Base-by-base conservation (phyloP, 2,888 invertebrate genomes). In the Molorchus minor region DNA sequence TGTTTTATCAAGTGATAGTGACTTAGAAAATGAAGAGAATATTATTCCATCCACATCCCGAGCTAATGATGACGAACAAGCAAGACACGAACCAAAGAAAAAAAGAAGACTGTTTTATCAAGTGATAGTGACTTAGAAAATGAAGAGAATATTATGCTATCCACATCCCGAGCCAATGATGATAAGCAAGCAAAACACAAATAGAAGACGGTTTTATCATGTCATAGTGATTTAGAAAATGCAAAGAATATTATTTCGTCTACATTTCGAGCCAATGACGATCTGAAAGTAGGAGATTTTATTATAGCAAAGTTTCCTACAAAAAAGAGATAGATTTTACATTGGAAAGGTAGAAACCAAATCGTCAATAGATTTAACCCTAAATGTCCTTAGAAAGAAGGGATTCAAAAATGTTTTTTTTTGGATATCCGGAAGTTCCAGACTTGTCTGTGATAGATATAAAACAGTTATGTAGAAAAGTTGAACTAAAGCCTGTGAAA, bases 251-350 rank as follows among this genome's bases (percentile, higher is more conserved):
- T n/a, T n/a, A n/a, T n/a, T n/a, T 8, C 25, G 8, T 4, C 25
- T 25, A 25, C 8, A 4, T 25, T 25, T 25, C 4, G 25, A 25
- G 8, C 4, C 4, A 5, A 25, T 25, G 25, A 30, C 2, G 13
- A 5, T 10, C 17, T 13, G 12, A 19, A 33, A 47, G 35, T 29
- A 8, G 35, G 20, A 33, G 47, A 47, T 19, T 47, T 35, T 19
- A 19, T 47, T 7, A 35, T 35, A 30, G 19, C 19, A 35, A 35
- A 47, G n/a, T 47, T 33, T 35, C n/a, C 16, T n/a, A 47, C 47
- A 12, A 29, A 47, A 47, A 16, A 4, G 47, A 35, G 47, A 47
- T 10, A 47, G 47, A 47, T n/a, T 16, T 3, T 47, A 25, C 19
- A 8, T 35, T 19, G 47, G 33, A 15, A 47, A 47, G 35, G n/a